phyloP scores from a whole-genome alignment of 2,888 invertebrate genomes.

The Lasioglossum figueresi region DNA sequence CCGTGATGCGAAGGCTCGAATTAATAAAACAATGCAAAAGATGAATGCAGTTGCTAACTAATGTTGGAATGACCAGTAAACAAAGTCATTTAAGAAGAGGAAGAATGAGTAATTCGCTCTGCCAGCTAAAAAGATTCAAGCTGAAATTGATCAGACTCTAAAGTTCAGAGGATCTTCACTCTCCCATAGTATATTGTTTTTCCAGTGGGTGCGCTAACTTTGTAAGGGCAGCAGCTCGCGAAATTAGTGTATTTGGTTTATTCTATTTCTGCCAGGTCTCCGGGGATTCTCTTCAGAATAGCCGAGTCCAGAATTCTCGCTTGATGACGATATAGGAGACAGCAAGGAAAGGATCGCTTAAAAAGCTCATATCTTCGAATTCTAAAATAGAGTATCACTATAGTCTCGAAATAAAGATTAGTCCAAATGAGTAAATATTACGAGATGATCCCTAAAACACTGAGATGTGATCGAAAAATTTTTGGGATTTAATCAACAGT shows the following conservation, averaged over 20 bases:
- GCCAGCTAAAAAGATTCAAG: not conserved
- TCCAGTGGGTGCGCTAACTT: not conserved
- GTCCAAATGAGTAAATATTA: not conserved
- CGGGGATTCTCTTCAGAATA: not conserved
- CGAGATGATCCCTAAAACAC: not conserved
- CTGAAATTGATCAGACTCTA: not conserved
- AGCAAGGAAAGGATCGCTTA: not conserved
- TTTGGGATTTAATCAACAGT: not conserved
- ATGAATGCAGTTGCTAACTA: not conserved
- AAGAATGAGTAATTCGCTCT: not conserved
- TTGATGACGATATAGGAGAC: not conserved
- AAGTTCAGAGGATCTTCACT: not conserved
- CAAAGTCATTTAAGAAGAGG: not conserved
- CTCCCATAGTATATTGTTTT: not conserved
- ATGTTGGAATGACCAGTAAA: not conserved
- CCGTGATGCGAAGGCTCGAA: no score
- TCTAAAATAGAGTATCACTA: not conserved
- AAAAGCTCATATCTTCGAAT: not conserved
- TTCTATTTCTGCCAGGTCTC: slow-evolving; percentile 1
- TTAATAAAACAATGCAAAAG: not conserved
- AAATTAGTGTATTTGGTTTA: slow-evolving; percentile 7
- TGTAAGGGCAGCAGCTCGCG: slow-evolving; percentile 5
- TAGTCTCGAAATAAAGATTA: not conserved
- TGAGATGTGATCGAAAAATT: not conserved
- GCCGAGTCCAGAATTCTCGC: not conserved